Conservation (phyloP, 2,888 invertebrate genomes). For the Sphaerolaimus hirsutus region DNA sequence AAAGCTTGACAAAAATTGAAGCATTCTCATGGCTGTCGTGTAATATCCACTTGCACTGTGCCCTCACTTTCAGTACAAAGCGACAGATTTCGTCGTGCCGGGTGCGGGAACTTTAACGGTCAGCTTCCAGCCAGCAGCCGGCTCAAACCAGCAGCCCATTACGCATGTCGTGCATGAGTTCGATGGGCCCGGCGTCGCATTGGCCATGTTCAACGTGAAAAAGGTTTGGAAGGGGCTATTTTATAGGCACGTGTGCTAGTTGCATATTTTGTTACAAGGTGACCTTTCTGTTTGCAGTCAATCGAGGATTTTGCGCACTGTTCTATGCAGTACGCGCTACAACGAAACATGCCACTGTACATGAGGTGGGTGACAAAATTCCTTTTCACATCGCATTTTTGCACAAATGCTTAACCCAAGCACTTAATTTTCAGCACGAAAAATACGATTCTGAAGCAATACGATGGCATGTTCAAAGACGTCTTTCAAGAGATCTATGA, state of each 20-base stretch:
- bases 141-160: constrained; percentile 6
- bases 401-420: no score
- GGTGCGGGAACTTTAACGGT: constrained; percentile 64
- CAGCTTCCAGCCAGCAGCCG: constrained; percentile 43
- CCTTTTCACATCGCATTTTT: no score
- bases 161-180: constrained; percentile 13
- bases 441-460: constrained; percentile 64
- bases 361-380: constrained; percentile 12
- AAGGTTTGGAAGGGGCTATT: constrained; percentile 33
- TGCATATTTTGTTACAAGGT: background rate
- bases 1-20: no score
- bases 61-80: constrained; percentile 44
- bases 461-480: constrained; percentile 72
- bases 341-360: constrained; percentile 42
- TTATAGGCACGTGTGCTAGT: no score
- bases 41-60: no score
- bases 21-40: no score
- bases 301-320: constrained; percentile 70
- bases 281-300: constrained; percentile 22
- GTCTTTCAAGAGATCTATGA: constrained; percentile 68
- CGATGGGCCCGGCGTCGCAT: constrained; percentile 46
- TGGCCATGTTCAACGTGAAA: constrained; percentile 86
- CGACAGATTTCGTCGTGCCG: constrained; percentile 82
- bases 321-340: constrained; percentile 66
- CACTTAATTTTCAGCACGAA: constrained; percentile 51